Percentiles rank a stretch among this genome's conserved stretches.
phyloP scores from a whole-genome alignment of 2,888 invertebrate genomes.

The Steromphala cineraria region DNA sequence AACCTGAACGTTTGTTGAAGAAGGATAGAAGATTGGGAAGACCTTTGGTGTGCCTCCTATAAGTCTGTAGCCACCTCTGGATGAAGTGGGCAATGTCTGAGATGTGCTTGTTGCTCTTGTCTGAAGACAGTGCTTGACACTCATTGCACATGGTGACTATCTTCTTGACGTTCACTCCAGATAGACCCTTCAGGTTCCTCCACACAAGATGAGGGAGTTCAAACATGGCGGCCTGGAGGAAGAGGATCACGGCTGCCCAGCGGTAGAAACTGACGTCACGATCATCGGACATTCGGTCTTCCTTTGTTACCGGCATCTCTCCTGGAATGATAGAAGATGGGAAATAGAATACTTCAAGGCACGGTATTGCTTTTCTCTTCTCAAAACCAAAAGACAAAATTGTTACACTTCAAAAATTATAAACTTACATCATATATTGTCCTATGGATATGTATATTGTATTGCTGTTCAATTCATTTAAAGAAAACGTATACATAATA shows the following conservation, averaged over 20 bases:
- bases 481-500: too few relatives aligned
- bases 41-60: slow-evolving; percentile 48
- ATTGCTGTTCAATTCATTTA: too few relatives aligned
- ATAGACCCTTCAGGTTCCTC: slow-evolving; percentile 70
- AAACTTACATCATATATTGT: too few relatives aligned
- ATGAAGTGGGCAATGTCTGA: slow-evolving; percentile 52
- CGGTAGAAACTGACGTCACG: slow-evolving; percentile 59
- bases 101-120: slow-evolving; percentile 49
- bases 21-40: slow-evolving; percentile 46
- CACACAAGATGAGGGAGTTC: slow-evolving; percentile 76
- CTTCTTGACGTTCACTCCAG: slow-evolving; percentile 57
- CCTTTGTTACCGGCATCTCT: slow-evolving; percentile 47
- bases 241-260: slow-evolving; percentile 70
- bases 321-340: neutral
- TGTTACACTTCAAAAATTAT: too few relatives aligned
- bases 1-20: slow-evolving; percentile 52
- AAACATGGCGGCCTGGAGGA: slow-evolving; percentile 76
- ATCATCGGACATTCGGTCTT: slow-evolving; percentile 36
- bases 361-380: too few relatives aligned
- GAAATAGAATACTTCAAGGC: too few relatives aligned
- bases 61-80: slow-evolving; percentile 54
- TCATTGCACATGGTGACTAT: slow-evolving; percentile 49
- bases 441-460: too few relatives aligned
- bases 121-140: slow-evolving; percentile 49
- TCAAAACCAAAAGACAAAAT: too few relatives aligned